Evolutionary conservation across 2,888 invertebrate species (phyloP), one percentile per base, ranked within the genome.

Genomic region (Xanthorhoe designata): DNA sequence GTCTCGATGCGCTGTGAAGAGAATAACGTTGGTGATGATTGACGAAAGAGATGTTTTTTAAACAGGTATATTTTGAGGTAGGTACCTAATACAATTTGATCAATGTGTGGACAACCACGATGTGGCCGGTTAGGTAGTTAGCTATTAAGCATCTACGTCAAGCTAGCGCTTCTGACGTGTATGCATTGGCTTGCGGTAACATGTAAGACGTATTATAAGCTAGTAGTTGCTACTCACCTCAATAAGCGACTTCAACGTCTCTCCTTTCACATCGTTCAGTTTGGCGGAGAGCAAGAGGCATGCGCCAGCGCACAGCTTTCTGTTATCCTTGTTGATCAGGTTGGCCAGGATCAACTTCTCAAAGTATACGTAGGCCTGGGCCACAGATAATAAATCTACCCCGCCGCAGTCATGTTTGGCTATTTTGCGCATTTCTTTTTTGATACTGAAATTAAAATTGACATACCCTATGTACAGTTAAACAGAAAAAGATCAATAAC

Each of bases 311-410:
- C 98, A 98, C 66, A 98, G 93, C 90, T 99, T 99, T 53, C 99
- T 95, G 85, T 99, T 99, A 83, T 96, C 96, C 89, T 99, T 99
- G 82, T 98, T 98, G 58, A 99, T 98, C 68, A 98, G 94, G 83
- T 97, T 97, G 74, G 97, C 97, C 58, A 99, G 94, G 76, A 99
- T 98, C 61, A 99, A 94, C 86, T 98, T 98, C 88, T 99, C 99
- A 89, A 99, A 99, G 91, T 98, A 99, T n/a, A 99, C 99, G 84
- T 98, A 99, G 0, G 99, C 97, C 86, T 98, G 98, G 17, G 99
- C 99, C 17, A 99, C 97, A 0, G 98, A 98, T 69, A 99, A 94
- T 67, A 98, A 93, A 91, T 99, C 99, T 65, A 96, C 94, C 58
- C 95, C 94, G 66, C 96, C 96, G 77, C 95, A 95, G 87, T 98